Percentiles rank a stretch among this genome's conserved stretches.
Evolutionary conservation across 2,888 invertebrate genomes (phyloP).

Genomic region (Heliconius charithonia): DNA sequence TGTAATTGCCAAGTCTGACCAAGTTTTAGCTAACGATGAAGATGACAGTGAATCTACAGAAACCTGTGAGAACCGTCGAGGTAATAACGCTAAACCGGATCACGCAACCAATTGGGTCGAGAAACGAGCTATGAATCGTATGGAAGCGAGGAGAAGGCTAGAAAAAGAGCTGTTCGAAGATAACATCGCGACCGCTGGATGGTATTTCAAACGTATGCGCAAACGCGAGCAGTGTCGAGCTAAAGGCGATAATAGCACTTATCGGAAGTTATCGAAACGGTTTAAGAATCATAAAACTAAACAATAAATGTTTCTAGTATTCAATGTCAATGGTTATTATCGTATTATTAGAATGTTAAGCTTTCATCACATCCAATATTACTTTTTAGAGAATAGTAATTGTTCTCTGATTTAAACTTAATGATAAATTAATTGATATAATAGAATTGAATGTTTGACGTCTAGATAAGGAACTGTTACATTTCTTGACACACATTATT

Average conservation of each 20-base stretch:
- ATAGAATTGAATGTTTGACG: neutral
- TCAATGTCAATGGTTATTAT: conserved; percentile 2
- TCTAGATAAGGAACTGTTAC: conserved; percentile 10
- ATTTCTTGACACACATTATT: conserved; percentile 20
- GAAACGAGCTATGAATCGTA: conserved; percentile 65
- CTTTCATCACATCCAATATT: conserved; percentile 17
- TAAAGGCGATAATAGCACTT: conserved; percentile 68
- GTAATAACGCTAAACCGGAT: conserved; percentile 37
- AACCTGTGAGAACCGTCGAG: conserved; percentile 28
- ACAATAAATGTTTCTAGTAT: conserved; percentile 54
- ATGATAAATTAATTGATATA: conserved; percentile 12
- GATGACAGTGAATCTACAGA: conserved; percentile 52
- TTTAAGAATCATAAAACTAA: conserved; percentile 74
- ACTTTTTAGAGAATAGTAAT: conserved; percentile 23
- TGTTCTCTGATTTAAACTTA: neutral
- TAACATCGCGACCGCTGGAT: conserved; percentile 67
- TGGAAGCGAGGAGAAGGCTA: conserved; percentile 69
- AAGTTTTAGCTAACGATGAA: conserved; percentile 25
- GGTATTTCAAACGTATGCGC: conserved; percentile 80
- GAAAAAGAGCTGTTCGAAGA: conserved; percentile 70
- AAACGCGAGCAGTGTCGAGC: conserved; percentile 75
- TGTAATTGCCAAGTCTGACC: neutral
- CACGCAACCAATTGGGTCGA: conserved; percentile 65
- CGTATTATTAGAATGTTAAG: conserved; percentile 17
- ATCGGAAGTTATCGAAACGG: conserved; percentile 64